Base-by-base conservation (phyloP, 2,797 vertebrate genomes). In the Hyperoplus lanceolatus region DNA sequence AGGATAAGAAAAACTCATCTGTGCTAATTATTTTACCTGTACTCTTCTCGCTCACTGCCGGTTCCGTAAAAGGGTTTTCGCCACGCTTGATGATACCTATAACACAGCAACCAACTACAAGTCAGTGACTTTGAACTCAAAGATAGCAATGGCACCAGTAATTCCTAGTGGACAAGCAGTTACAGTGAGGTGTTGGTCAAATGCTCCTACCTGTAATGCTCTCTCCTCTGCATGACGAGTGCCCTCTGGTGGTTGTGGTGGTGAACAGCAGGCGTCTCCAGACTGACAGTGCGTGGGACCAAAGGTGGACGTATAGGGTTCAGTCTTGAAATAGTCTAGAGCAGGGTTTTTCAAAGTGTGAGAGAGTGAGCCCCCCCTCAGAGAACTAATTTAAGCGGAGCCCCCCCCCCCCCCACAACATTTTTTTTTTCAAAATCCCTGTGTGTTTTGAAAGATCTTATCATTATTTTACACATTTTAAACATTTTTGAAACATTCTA, bases 161-260 rank as follows among this genome's bases (percentile, higher is more conserved):
- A 18, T 59, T 60, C 16, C 50, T 10, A 43, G 13, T 39, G 36
- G 11, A 63, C 29, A 18, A 9, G 8, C 3, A 15, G 2, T 38
- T 15, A 10, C 3, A 59, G 4, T 43, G 5, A 36, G 6, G 8
- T 16, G 8, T 36, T 10, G 7, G 9, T n/a, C 10, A 8, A 6
- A 39, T 8, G 13, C 2, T 12, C 15, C 45, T 46, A 94, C 94
- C 89, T 92, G 91, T 78, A 80, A 80, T 94, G 80, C 67, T 95
- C 94, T 70, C 84, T 93, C 54, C 90, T 92, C 82, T 94, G 94
- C 93, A 95, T 84, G 51, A 90, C 84, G 8, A 93, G 50, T 8
- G 88, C 65, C 84, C 95, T 94, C 91, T 95, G 94, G 62, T 95
- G 94, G 87, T 96, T 95, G 82, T 94, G 88, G 15, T 95, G 90